phyloP scores from a whole-genome alignment of 1,140 invertebrate species.

The Harlomillsia oculata region DNA sequence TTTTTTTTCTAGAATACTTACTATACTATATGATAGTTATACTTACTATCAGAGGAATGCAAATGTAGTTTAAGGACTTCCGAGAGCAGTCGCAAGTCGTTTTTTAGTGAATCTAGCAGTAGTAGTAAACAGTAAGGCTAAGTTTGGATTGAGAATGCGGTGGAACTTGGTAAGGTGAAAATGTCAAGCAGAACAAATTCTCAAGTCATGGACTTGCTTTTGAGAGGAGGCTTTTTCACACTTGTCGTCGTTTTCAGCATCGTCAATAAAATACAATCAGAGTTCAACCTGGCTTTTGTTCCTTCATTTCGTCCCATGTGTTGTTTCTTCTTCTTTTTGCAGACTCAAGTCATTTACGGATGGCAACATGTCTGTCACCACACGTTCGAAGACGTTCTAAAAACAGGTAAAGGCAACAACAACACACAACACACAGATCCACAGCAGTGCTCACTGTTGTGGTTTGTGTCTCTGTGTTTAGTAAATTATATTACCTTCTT shows the following conservation, averaged over 20 bases:
- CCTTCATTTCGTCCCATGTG: slow-evolving; percentile 14
- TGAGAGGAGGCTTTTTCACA: neutral
- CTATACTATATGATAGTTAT: too few relatives aligned
- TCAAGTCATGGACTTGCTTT: slow-evolving; percentile 23
- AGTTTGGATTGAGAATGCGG: too few relatives aligned
- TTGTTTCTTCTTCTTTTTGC: slow-evolving; percentile 7
- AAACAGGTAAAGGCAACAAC: slow-evolving; percentile 34
- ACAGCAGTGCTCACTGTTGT: too few relatives aligned
- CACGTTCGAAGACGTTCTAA: slow-evolving; percentile 24
- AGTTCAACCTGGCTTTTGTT: slow-evolving; percentile 15
- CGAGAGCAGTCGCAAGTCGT: too few relatives aligned
- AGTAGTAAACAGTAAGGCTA: too few relatives aligned
- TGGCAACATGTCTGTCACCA: slow-evolving; percentile 36
- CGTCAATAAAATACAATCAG: slow-evolving; percentile 29
- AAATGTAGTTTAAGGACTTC: too few relatives aligned
- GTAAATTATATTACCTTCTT: too few relatives aligned
- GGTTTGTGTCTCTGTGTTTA: too few relatives aligned
- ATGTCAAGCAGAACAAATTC: slow-evolving; percentile 32
- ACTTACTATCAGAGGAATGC: too few relatives aligned
- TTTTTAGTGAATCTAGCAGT: too few relatives aligned
- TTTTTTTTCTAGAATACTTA: too few relatives aligned
- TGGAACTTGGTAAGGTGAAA: slow-evolving; percentile 14
- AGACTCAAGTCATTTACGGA: slow-evolving; percentile 35
- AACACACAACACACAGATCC: too few relatives aligned
- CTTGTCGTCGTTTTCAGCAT: slow-evolving; percentile 22